Base-by-base conservation (phyloP, 2,797 vertebrate genomes). In the Sebastes taczanowskii region DNA sequence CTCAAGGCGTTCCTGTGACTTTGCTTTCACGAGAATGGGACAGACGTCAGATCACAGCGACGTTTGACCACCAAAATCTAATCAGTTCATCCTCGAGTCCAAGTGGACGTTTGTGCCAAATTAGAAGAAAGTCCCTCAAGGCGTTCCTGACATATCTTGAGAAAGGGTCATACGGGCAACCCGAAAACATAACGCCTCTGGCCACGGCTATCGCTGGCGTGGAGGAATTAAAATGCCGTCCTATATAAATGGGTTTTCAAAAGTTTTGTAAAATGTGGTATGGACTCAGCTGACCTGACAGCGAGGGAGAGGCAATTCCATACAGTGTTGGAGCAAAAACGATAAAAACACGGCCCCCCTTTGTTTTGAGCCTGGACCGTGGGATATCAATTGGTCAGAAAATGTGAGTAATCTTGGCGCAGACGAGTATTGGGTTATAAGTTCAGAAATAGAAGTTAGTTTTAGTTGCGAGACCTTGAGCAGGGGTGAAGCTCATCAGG, bases 401-500 rank as follows among this genome's bases (percentile, higher is more conserved):
- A 13, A 38, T 25, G n/a, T 64, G 62, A 42, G 22, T 16, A 25
- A 65, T 16, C 35, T 46, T 25, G 62, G 35, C 1, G 7, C 34
- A 63, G 7, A 35, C 3, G 5, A 46, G 11, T 65, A 20, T 11
- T 18, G 22, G 63, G 35, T 65, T 42, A 18, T 30, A 46, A 42
- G 14, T 65, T 42, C 63, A 27, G 14, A 65, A 46, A 46, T 46
- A 18, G 6, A 25, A 16, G 13, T 25, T 13, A 53, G 46, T 63
- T 82, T 52, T 18, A 30, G 66, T 25, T 25, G 71, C 3, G 20
- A 75, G n/a, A 74, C 65, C 25, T 65, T 64, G 42, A 71, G 53
- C 55, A 10, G 72, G 76, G 60, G 71, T 73, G 52, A 81, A 71
- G 49, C 64, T 71, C 82, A 72, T 71, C 63, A 55, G 53, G 52